Conservation (phyloP, 2,888 invertebrate species). For the Sarcophaga carnaria region DNA sequence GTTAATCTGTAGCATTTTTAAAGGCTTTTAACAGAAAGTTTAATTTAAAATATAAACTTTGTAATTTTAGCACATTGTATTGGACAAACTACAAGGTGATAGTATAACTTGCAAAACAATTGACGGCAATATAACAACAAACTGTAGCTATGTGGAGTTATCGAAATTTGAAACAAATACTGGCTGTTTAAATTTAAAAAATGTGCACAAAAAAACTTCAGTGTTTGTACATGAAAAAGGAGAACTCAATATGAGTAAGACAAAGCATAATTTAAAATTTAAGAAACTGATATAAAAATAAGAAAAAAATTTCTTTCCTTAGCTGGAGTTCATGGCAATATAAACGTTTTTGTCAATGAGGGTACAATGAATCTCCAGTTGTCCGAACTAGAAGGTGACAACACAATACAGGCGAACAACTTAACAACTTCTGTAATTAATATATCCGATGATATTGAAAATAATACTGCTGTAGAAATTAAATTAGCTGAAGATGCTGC, state of each 20-base stretch:
- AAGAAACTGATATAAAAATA: conserved; percentile 6
- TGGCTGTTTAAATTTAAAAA: conserved; percentile 77
- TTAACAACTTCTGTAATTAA: conserved; percentile 76
- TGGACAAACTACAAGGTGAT: conserved; percentile 80
- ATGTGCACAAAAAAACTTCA: conserved; percentile 79
- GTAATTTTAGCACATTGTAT: conserved; percentile 73
- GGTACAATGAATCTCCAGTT: conserved; percentile 79
- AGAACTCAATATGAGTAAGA: conserved; percentile 79
- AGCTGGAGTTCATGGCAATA: conserved; percentile 80
- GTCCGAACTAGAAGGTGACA: conserved; percentile 78
- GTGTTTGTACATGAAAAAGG: conserved; percentile 77
- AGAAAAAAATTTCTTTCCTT: not conserved
- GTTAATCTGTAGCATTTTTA: conserved; percentile 9
- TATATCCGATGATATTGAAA: conserved; percentile 79
- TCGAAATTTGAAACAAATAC: conserved; percentile 78
- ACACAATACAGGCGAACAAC: conserved; percentile 75
- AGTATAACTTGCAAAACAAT: conserved; percentile 75
- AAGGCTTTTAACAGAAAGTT: not conserved
- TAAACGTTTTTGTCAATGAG: conserved; percentile 77
- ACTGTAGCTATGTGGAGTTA: conserved; percentile 79
- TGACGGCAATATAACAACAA: conserved; percentile 76
- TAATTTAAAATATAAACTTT: conserved; percentile 57
- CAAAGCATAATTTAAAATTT: not conserved
- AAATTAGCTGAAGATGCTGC: conserved; percentile 66
- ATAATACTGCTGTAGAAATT: conserved; percentile 75